A percentile compares a stretch with the other conserved stretches of the same genome.
These are phyloP conservation scores for Drosophila nebulosa DNA, from an alignment of 1,140 invertebrate species.

Conservation along the genomic window DNA sequence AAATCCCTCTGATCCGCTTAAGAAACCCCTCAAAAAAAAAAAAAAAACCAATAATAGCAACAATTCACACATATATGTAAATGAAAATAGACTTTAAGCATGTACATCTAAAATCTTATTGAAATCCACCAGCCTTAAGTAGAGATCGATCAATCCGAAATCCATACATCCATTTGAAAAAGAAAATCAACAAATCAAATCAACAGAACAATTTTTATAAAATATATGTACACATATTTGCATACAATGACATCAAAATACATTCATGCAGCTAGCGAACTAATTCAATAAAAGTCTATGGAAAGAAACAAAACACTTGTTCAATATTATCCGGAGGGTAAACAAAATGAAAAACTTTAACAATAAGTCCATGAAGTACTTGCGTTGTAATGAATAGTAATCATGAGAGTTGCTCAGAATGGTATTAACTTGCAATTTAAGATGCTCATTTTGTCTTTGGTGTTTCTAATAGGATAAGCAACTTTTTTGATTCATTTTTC, in stretches of 20 bases:
- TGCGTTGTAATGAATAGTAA: too few relatives aligned
- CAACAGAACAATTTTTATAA: slow-evolving; percentile 74
- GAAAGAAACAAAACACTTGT: slow-evolving; percentile 3
- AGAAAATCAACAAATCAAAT: slow-evolving; percentile 71
- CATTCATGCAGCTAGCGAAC: slow-evolving; percentile 34
- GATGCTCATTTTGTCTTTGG: too few relatives aligned
- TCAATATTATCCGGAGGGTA: not conserved
- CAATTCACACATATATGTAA: not conserved
- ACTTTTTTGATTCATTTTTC: too few relatives aligned
- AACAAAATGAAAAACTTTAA: not conserved
- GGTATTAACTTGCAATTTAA: too few relatives aligned
- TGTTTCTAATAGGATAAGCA: too few relatives aligned
- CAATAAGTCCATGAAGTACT: too few relatives aligned
- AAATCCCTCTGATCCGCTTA: slow-evolving; percentile 18
- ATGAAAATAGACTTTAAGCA: not conserved
- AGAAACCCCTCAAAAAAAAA: not conserved
- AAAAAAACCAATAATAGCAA: not conserved
- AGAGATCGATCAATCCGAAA: slow-evolving; percentile 56
- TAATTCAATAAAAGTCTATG: slow-evolving; percentile 37
- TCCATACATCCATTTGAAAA: slow-evolving; percentile 46
- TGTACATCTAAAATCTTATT: slow-evolving; percentile 25
- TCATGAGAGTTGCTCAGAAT: too few relatives aligned
- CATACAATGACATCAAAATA: slow-evolving; percentile 55
- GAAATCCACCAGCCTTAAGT: slow-evolving; percentile 39
- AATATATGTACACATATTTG: slow-evolving; percentile 35